Base-by-base conservation (phyloP, 2,113 vertebrate species). In the Crotalus viridis region DNA sequence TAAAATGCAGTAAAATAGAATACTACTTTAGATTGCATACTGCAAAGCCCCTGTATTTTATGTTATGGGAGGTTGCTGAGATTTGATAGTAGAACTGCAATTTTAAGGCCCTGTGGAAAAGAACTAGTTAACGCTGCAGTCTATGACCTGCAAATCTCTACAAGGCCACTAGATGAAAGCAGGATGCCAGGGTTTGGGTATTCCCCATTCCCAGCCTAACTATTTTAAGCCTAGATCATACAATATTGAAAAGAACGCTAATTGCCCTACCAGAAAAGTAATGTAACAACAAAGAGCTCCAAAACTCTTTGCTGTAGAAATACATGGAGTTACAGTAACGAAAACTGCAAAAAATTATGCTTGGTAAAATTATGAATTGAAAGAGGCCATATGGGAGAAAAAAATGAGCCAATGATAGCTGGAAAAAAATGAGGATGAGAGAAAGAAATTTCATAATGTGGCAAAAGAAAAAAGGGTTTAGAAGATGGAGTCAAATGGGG, bases 1-100 rank as follows among this genome's bases (percentile, higher is more conserved):
- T 88, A 13, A 74, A 91, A 64, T 90, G 90, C 39, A 92, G 85
- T 22, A 55, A 57, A 89, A 92, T 12, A 24, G 51, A 43, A 88
- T 88, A 33, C 1, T 85, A 10, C 10, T 19, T 59, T 39, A 90
- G 28, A 2, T 15, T 52, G 46, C 85, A 90, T 24, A 69, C 21
- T 69, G 57, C 51, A 90, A 48, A 89, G 5, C 61, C 28, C 88
- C 28, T 39, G 57, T 88, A 69, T 48, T 85, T 64, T 57, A 33
- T 64, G 21, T 81, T 92, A 52, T 39, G 93, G 93, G 61, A 89
- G 0, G 19, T 88, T 57, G 26, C 87, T 9, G 0, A n/a, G 90
- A 26, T 10, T 46, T 89, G 39, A 19, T 12, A 87, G 22, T 3
- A 4, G 21, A 61, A 28, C 46, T 94, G 33, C 87, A 57, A 89